Conservation (phyloP, 1,140 invertebrate genomes). For the Drosophila navojoa region DNA sequence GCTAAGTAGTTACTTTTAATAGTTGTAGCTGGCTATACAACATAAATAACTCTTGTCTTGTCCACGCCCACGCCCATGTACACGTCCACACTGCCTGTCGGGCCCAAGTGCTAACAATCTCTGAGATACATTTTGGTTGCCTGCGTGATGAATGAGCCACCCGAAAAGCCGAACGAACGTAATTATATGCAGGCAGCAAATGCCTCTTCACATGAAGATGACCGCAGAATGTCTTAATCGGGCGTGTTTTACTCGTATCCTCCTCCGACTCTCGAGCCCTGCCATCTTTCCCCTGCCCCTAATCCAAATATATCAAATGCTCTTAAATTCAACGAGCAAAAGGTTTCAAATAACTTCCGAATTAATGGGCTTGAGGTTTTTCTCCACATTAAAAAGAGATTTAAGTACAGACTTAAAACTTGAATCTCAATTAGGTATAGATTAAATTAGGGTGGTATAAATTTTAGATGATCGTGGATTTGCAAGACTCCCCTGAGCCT, state of each 20-base stretch:
- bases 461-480: neutral
- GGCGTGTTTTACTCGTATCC: conserved; percentile 8
- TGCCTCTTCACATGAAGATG: conserved; percentile 40
- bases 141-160: conserved; percentile 51
- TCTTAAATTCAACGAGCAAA: neutral
- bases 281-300: neutral
- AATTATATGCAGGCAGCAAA: conserved; percentile 47
- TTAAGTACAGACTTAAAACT: conserved; percentile 26
- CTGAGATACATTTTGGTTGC: conserved; percentile 63
- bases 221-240: conserved; percentile 55
- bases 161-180: conserved; percentile 18
- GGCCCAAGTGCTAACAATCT: conserved; percentile 75
- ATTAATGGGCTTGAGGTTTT: conserved; percentile 34
- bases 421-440: neutral
- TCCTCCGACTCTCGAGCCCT: neutral
- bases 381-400: conserved; percentile 26
- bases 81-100: conserved; percentile 9
- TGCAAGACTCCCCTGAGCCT: no score
- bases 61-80: conserved; percentile 6
- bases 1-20: conserved; percentile 82
- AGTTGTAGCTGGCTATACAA: conserved; percentile 61
- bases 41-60: conserved; percentile 72
- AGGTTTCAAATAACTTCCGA: conserved; percentile 21
- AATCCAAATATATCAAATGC: conserved; percentile 20
- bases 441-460: neutral